Percentiles rank a stretch among this genome's conserved stretches.
Conservation (phyloP, 2,797 vertebrate species). For the Intellagama lesueurii region DNA sequence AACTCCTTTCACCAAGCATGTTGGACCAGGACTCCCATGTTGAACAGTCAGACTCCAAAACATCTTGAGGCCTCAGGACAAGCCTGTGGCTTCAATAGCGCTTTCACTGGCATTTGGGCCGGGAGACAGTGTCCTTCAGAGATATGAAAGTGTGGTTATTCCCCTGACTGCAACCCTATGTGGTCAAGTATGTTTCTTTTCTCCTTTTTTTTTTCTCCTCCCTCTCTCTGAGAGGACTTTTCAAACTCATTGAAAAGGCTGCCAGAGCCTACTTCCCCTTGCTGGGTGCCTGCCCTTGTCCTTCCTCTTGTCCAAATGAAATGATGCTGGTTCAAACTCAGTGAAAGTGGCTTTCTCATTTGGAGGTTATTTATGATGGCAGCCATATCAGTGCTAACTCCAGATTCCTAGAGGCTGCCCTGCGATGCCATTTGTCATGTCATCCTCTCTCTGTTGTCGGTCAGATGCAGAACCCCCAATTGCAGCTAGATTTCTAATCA, state of each 20-base stretch:
- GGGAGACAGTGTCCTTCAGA: background rate
- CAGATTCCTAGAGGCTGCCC: conserved; percentile 32
- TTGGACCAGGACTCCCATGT: background rate
- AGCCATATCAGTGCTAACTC: conserved; percentile 32
- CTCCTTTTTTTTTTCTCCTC: too few species aligned
- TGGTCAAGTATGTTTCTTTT: conserved; percentile 24
- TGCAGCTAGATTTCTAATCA: background rate
- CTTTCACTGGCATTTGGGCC: too few species aligned
- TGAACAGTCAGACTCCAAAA: background rate
- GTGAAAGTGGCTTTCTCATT: conserved; percentile 14
- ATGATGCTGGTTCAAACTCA: conserved; percentile 1
- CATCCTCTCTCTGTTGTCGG: background rate
- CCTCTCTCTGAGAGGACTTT: conserved; percentile 20
- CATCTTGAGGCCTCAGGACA: background rate
- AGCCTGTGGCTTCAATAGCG: background rate
- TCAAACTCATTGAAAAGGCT: conserved; percentile 39
- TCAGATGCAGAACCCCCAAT: background rate
- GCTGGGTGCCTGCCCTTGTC: conserved; percentile 28
- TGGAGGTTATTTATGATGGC: conserved; percentile 50
- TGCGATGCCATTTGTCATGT: conserved; percentile 24
- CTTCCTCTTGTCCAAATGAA: conserved; percentile 22
- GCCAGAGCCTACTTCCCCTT: conserved; percentile 10
- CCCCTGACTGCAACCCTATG: background rate
- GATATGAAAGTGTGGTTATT: background rate
- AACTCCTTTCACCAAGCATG: background rate